Conservation (phyloP, 1,140 invertebrate species). For the Psix sp. region DNA sequence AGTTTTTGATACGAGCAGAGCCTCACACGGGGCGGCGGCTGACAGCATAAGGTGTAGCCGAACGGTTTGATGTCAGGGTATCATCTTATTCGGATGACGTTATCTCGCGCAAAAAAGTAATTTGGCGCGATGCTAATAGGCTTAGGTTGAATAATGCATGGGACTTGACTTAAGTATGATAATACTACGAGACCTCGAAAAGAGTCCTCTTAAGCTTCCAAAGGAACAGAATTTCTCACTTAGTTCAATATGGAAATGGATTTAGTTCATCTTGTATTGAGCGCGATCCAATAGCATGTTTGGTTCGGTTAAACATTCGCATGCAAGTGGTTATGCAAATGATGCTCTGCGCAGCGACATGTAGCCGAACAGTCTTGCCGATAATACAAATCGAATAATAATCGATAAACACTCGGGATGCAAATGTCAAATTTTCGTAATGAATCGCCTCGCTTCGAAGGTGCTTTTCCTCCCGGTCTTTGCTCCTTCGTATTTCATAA, state of each 20-base stretch:
- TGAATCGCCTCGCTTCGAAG: conserved; percentile 19
- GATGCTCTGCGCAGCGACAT: conserved; percentile 8
- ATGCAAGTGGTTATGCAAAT: conserved; percentile 47
- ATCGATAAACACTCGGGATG: conserved; percentile 13
- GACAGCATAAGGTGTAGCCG: conserved; percentile 18
- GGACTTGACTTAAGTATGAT: conserved; percentile 69
- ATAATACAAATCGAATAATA: conserved; percentile 22
- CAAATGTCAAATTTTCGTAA: conserved; percentile 40
- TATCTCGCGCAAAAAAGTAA: conserved; percentile 71
- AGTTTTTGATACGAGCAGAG: conserved; percentile 10
- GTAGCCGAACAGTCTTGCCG: conserved; percentile 28
- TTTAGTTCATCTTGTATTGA: conserved; percentile 64
- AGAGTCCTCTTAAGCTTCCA: conserved; percentile 62
- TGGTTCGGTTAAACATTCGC: conserved; percentile 34
- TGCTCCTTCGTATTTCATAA: conserved; percentile 13
- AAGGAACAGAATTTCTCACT: conserved; percentile 71
- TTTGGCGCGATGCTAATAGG: conserved; percentile 74
- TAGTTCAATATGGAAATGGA: conserved; percentile 69
- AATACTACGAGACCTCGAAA: conserved; percentile 62
- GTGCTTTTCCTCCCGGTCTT: conserved; percentile 1
- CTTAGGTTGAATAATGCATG: conserved; percentile 71
- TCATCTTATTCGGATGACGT: conserved; percentile 69
- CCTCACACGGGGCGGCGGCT: neutral
- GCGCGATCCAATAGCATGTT: conserved; percentile 45
- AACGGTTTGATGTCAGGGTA: conserved; percentile 53